These are phyloP conservation scores for Formica exsecta DNA, from an alignment of 1,140 invertebrate genomes.

Conservation along the genomic window DNA sequence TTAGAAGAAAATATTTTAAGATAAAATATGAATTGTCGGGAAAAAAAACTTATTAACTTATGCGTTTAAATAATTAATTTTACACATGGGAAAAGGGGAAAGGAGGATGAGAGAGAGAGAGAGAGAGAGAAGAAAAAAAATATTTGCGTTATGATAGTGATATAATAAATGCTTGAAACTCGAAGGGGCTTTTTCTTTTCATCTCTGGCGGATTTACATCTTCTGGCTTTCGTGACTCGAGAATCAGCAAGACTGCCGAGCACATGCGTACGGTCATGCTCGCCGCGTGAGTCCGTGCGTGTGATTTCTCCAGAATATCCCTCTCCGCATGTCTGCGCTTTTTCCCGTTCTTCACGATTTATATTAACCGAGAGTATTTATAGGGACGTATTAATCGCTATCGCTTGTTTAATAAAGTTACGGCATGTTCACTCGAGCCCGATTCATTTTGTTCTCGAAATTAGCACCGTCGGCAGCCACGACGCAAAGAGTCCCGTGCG, in stretches of 20 bases:
- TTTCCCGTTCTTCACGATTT: constrained; percentile 32
- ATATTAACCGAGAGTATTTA: constrained; percentile 62
- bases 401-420: constrained; percentile 58
- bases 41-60: background rate
- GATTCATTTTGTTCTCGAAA: constrained; percentile 52
- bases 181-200: background rate
- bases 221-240: constrained; percentile 40
- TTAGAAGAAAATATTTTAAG: background rate
- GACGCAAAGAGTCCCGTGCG: background rate
- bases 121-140: no score
- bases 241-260: constrained; percentile 56
- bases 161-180: background rate
- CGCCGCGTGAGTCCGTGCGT: constrained; percentile 73
- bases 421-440: constrained; percentile 37
- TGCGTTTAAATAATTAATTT: background rate
- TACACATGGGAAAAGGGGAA: background rate
- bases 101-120: background rate
- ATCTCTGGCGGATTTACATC: constrained; percentile 10
- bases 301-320: constrained; percentile 38
- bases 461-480: constrained; percentile 11
- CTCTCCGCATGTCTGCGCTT: constrained; percentile 17
- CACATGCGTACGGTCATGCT: constrained; percentile 42
- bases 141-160: constrained; percentile 20
- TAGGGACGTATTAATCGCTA: constrained; percentile 58
- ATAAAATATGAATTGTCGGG: background rate